These are phyloP conservation scores for Botia kubotai DNA, from an alignment of 2,797 vertebrate species.

Conservation along the genomic window DNA sequence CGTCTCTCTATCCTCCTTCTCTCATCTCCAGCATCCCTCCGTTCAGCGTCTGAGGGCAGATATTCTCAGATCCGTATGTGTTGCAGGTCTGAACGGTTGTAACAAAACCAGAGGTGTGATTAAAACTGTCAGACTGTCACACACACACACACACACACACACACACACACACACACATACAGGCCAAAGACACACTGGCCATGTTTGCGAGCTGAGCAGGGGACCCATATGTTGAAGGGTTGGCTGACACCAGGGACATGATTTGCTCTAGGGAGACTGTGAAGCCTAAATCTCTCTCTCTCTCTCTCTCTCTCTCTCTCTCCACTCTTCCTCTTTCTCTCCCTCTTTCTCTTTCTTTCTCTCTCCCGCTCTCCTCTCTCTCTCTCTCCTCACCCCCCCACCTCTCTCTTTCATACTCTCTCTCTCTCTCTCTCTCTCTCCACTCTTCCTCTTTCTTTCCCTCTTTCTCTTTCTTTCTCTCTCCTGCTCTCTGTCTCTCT, in stretches of 20 bases:
- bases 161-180: conserved; percentile 33
- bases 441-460: conserved; percentile 3
- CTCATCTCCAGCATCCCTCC: conserved; percentile 10
- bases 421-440: neutral
- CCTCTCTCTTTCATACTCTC: conserved; percentile 6
- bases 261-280: conserved; percentile 47
- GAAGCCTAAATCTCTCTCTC: conserved; percentile 26
- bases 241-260: conserved; percentile 50
- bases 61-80: conserved; percentile 21
- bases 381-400: no score
- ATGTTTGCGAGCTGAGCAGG: conserved; percentile 18
- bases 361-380: no score
- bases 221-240: conserved; percentile 53
- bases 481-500: conserved; percentile 8
- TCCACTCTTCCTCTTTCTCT: neutral
- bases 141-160: neutral
- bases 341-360: no score
- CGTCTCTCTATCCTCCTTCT: neutral
- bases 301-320: neutral
- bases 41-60: conserved; percentile 11
- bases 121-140: conserved; percentile 58
- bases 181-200: conserved; percentile 27
- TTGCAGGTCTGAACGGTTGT: conserved; percentile 45
- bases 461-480: no score
- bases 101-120: conserved; percentile 61